A percentile compares a stretch with the other conserved stretches of the same genome.
Conservation (phyloP, 2,797 vertebrate genomes). For the Danio jaintianensis region DNA sequence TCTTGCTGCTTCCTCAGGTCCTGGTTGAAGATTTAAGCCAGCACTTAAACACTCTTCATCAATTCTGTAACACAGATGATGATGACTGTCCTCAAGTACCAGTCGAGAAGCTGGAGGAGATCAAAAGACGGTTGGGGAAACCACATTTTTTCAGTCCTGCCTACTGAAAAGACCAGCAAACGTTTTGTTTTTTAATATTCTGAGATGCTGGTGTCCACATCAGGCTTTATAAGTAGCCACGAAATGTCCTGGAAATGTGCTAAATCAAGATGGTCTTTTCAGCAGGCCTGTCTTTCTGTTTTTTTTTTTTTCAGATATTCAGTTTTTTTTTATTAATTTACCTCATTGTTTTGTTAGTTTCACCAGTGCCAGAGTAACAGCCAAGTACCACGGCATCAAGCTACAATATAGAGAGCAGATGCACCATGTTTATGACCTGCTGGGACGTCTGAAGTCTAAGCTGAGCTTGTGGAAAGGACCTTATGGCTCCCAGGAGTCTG, state of each 20-base stretch:
- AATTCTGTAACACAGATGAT: constrained; percentile 79
- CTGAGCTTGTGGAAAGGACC: constrained; percentile 82
- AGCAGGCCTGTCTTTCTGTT: background rate
- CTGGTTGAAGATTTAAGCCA: constrained; percentile 76
- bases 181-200: background rate
- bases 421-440: constrained; percentile 76
- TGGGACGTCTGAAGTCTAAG: constrained; percentile 73
- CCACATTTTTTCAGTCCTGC: background rate
- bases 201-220: background rate
- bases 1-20: constrained; percentile 67
- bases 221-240: background rate
- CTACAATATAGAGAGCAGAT: constrained; percentile 81
- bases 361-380: constrained; percentile 73
- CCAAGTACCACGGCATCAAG: constrained; percentile 74
- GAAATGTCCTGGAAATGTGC: background rate
- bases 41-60: constrained; percentile 76
- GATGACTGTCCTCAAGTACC: constrained; percentile 74
- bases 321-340: background rate
- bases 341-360: constrained; percentile 72
- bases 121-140: constrained; percentile 79
- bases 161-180: constrained; percentile 13
- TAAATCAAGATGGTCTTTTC: constrained; percentile 13
- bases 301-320: background rate
- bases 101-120: constrained; percentile 82
- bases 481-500: constrained; percentile 77